Percentiles rank a stretch among this genome's conserved stretches.
Conservation (phyloP, 2,113 vertebrate genomes). For the Cyphomyrus plagiostoma region DNA sequence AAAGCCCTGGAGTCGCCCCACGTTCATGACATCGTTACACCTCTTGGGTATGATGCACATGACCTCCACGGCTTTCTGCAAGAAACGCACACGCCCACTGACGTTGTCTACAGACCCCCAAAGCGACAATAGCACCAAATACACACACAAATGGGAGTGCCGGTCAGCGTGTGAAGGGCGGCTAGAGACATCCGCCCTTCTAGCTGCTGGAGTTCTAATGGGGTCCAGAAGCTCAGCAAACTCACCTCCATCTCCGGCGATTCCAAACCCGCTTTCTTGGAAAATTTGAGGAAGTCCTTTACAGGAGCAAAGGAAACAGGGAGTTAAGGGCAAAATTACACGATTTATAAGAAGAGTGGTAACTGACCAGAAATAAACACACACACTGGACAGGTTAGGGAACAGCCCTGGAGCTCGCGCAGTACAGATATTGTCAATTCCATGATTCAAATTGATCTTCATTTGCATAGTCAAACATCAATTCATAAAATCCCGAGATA, state of each 20-base stretch:
- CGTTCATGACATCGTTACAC: slow-evolving; percentile 99
- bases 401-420: neutral
- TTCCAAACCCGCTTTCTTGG: slow-evolving; percentile 87
- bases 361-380: neutral
- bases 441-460: neutral
- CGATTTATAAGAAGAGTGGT: neutral
- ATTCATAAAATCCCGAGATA: neutral
- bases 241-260: slow-evolving; percentile 85
- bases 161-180: neutral
- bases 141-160: neutral
- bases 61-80: slow-evolving; percentile 91
- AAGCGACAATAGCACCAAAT: neutral
- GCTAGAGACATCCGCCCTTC: neutral
- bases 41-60: slow-evolving; percentile 96
- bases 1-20: slow-evolving; percentile 94
- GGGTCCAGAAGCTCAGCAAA: neutral
- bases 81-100: slow-evolving; percentile 16
- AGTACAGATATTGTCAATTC: neutral
- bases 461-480: neutral
- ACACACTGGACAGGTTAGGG: neutral
- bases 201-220: neutral
- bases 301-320: slow-evolving; percentile 15
- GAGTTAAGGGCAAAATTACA: neutral
- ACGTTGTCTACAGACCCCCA: neutral
- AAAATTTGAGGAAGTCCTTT: slow-evolving; percentile 92